These are phyloP conservation scores for Gallirallus australis DNA, from an alignment of 2,797 vertebrate species.

Conservation along the genomic window DNA sequence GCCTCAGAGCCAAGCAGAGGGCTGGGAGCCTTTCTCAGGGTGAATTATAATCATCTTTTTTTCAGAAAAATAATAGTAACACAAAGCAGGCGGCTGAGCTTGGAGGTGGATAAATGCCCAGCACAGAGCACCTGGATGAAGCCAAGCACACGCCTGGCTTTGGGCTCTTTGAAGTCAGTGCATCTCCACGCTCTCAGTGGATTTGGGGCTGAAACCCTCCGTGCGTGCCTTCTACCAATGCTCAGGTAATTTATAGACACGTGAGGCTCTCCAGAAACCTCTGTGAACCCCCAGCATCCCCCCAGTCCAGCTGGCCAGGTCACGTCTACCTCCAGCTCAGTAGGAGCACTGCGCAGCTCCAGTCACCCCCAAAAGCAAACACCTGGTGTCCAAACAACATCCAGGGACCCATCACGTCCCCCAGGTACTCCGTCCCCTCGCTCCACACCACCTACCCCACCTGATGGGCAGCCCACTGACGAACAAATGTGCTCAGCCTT, in stretches of 20 bases:
- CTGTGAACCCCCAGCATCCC: neutral
- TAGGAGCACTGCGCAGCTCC: neutral
- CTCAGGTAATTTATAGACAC: neutral
- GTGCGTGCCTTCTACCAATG: neutral
- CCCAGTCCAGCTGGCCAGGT: neutral
- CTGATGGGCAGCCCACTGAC: neutral
- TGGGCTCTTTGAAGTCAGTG: neutral
- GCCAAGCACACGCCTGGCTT: neutral
- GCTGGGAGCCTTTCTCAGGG: neutral
- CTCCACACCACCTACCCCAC: neutral
- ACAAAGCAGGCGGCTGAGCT: slow-evolving; percentile 20
- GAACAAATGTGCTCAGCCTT: neutral
- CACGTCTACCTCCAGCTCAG: neutral
- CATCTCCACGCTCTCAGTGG: neutral
- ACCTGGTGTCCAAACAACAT: neutral
- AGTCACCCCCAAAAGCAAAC: neutral
- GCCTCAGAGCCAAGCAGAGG: neutral
- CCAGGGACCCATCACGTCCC: neutral
- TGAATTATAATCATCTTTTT: neutral
- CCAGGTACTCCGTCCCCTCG: neutral
- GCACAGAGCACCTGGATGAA: neutral
- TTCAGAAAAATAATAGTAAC: neutral
- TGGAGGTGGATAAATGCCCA: neutral
- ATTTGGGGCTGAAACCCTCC: neutral
- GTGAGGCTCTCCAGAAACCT: neutral